phyloP scores from a whole-genome alignment of 2,797 vertebrate genomes.

The Atherinosoma microstoma region DNA sequence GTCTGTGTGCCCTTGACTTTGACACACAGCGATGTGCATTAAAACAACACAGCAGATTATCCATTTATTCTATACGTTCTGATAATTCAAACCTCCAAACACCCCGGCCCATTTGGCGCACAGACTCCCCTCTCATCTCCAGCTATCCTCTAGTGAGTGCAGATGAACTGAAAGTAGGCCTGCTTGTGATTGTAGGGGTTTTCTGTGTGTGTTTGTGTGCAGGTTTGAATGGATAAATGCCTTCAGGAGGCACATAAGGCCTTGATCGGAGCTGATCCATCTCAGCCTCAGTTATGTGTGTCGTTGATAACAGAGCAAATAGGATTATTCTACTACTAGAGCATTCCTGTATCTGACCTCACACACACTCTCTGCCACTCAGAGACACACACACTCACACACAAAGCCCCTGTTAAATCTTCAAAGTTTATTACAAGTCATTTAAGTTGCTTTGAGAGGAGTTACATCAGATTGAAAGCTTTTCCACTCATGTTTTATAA shows the following conservation, averaged over 20 bases:
- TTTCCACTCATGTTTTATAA: slow-evolving; percentile 15
- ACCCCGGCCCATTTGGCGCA: slow-evolving; percentile 49
- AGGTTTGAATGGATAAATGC: slow-evolving; percentile 35
- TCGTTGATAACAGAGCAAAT: slow-evolving; percentile 70
- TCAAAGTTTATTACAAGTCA: slow-evolving; percentile 46
- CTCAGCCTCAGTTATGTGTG: slow-evolving; percentile 65
- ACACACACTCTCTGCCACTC: slow-evolving; percentile 11
- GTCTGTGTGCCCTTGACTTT: slow-evolving; percentile 35
- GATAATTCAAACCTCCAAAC: slow-evolving; percentile 51
- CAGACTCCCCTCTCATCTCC: slow-evolving; percentile 44
- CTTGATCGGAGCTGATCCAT: slow-evolving; percentile 72
- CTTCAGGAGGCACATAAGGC: slow-evolving; percentile 51
- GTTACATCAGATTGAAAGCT: slow-evolving; percentile 18
- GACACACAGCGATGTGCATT: slow-evolving; percentile 22
- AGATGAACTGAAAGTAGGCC: slow-evolving; percentile 63
- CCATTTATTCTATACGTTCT: slow-evolving; percentile 45
- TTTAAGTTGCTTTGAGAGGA: slow-evolving; percentile 26
- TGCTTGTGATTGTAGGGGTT: slow-evolving; percentile 12
- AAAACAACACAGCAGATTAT: slow-evolving; percentile 39
- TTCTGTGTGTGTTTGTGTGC: slow-evolving; percentile 1
- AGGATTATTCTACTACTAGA: slow-evolving; percentile 75
- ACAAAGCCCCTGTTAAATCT: slow-evolving; percentile 33
- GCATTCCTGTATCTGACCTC: slow-evolving; percentile 65
- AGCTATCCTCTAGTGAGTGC: slow-evolving; percentile 44
- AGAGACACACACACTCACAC: slow-evolving; percentile 10